Evolutionary conservation across 2,797 vertebrate species (phyloP), one percentile per base, ranked within the genome.

Genomic region (Gobio occitaniae): DNA sequence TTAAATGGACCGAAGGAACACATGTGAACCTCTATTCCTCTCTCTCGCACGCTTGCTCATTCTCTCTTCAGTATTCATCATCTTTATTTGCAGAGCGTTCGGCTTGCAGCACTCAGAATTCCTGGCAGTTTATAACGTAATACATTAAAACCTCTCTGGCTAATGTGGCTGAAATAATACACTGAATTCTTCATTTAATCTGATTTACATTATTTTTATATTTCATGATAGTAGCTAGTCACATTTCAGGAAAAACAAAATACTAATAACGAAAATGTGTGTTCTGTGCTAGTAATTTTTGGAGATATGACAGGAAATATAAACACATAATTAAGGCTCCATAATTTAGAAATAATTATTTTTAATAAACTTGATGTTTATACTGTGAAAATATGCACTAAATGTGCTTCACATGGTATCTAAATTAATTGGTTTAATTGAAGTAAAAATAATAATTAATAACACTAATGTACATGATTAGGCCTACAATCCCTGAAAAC

Each of bases 1-100:
- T 95, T 93, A 93, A 94, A 93, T 94, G 92, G 92, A 91, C 92
- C 87, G 93, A 93, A 92, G 91, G 78, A 88, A 85, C 87, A 94
- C 92, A 92, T 92, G 89, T 92, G 90, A 90, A 91, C 84, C 93
- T 93, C 75, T 52, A 4, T 85, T 76, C 47, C 29, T 72, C 66
- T 59, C 84, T 63, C 63, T 29, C 61, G 41, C 41, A 52, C 52
- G 29, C 77, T 59, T 11, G 8, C 79, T 86, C 54, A 50, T 54
- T 75, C 75, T 75, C 66, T n/a, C 25, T 81, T 71, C 61, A 44
- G 25, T 12, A 83, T 86, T 69, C 61, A 61, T 61, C 44, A 71
- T 85, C 19, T 72, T 71, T 79, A 70, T 79, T 84, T 79, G 50
- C 48, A 70, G 36, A 56, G 56, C 6, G 4, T 66, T 83, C 59